These are phyloP conservation scores for Petrolisthes manimaculis DNA, from an alignment of 2,888 invertebrate species.

Conservation along the genomic window DNA sequence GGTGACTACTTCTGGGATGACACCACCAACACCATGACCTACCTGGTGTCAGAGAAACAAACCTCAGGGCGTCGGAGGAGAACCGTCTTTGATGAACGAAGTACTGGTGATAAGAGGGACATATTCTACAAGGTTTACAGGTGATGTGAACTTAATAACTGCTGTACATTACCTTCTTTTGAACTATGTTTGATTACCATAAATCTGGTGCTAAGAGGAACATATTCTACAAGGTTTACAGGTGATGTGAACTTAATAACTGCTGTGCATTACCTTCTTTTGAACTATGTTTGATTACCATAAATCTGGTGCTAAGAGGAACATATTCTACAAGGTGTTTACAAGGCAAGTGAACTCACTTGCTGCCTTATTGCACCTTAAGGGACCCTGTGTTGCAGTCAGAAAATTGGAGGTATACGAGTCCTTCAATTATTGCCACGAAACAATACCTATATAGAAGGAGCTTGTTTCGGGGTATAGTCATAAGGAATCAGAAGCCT, in stretches of 20 bases:
- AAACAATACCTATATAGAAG: too few species aligned
- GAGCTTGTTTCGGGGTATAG: too few species aligned
- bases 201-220: too few species aligned
- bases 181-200: neutral
- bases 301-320: too few species aligned
- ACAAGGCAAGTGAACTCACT: too few species aligned
- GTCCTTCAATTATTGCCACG: too few species aligned
- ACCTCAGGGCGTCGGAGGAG: neutral
- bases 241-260: conserved; percentile 15
- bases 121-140: conserved; percentile 51
- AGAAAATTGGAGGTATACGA: too few species aligned
- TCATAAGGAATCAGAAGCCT: too few species aligned
- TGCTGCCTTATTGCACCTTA: too few species aligned
- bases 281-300: neutral
- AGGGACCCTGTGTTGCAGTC: too few species aligned
- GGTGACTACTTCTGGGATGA: conserved; percentile 54
- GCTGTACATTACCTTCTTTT: neutral
- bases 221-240: conserved; percentile 39
- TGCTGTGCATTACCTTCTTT: neutral
- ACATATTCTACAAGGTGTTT: too few species aligned
- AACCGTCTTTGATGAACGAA: conserved; percentile 30
- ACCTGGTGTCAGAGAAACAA: neutral
- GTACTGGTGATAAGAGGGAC: neutral
- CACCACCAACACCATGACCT: conserved; percentile 28
- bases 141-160: neutral